Percentiles rank a stretch among this genome's conserved stretches.
Conservation (phyloP, 2,888 invertebrate genomes). For the Odontothrips loti region DNA sequence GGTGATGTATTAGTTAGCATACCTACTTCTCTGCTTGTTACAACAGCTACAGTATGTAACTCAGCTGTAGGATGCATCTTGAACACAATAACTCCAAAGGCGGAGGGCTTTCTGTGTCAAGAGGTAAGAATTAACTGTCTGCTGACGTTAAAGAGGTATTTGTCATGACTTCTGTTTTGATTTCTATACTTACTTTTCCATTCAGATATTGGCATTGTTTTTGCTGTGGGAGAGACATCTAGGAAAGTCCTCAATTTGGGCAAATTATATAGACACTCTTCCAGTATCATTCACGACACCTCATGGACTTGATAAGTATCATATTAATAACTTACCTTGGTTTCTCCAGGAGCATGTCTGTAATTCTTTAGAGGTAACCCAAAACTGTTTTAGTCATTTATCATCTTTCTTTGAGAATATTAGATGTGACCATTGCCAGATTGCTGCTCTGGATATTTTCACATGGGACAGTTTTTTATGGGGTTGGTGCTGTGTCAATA, state of each 20-base stretch:
- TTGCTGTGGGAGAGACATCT: neutral
- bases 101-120: neutral
- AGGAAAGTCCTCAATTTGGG: neutral
- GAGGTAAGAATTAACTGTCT: neutral
- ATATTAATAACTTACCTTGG: neutral
- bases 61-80: conserved; percentile 27
- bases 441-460: conserved; percentile 50
- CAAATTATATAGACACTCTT: neutral
- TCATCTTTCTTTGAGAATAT: conserved; percentile 39
- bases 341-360: neutral
- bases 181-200: neutral
- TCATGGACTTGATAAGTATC: neutral
- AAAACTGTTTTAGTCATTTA: conserved; percentile 40
- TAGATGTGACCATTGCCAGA: conserved; percentile 49
- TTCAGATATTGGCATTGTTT: conserved; percentile 28
- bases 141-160: neutral
- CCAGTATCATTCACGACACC: neutral
- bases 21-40: conserved; percentile 52
- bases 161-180: too few species aligned
- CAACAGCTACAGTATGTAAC: conserved; percentile 44
- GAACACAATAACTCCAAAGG: neutral
- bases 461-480: conserved; percentile 60
- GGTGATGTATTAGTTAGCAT: conserved; percentile 53
- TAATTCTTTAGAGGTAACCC: conserved; percentile 41
- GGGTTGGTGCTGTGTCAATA: conserved; percentile 45